Base-by-base conservation (phyloP, 2,797 vertebrate genomes). In the Rhabdomys pumilio region DNA sequence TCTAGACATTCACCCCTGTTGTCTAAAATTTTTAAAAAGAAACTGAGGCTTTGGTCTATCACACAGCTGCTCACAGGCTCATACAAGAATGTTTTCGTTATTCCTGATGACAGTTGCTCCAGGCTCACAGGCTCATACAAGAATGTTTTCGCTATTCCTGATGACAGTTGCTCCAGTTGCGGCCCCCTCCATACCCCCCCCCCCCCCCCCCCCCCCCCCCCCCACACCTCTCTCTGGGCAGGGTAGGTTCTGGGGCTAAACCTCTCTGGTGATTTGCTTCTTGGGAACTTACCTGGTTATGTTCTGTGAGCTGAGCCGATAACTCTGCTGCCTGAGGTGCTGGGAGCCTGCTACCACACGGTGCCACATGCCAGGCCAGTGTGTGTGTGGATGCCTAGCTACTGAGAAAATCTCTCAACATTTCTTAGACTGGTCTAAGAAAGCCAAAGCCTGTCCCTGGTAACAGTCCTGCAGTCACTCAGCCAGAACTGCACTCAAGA, bases 321-420 rank as follows among this genome's bases (percentile, higher is more conserved):
- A 26, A 5, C 26, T 29, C 50, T 12, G 17, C 9, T 6, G 22
- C 47, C 26, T 5, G 6, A 0, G 9, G 31, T 34, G 57, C 31
- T 38, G 34, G 53, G 4, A 12, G 69, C n/a, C 38, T 13, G n/a
- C 20, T 29, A 41, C 59, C 92, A 41, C 7, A 26, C 26, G 50
- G 47, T 20, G 26, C 55, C 91, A 24, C 0, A 1, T 17, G n/a
- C 41, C 77, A 41, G n/a, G 83, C 47, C 10, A 10, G 38, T 7
- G 15, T 29, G 38, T 7, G 15, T 29, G 61, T 1, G 41, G 63
- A 67, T 55, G 20, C 47, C 22, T 94, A 92, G 87, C 87, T 34
- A 31, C 63, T 31, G 87, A 95, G 73, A 80, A 95, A 88, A 82
- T 63, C 72, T 47, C 91, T 65, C 34, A 19, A 47, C 34, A 24